A percentile compares a stretch with the other conserved stretches of the same genome.
phyloP scores from a whole-genome alignment of 2,797 vertebrate species.

The Paratrypauchen microcephalus region DNA sequence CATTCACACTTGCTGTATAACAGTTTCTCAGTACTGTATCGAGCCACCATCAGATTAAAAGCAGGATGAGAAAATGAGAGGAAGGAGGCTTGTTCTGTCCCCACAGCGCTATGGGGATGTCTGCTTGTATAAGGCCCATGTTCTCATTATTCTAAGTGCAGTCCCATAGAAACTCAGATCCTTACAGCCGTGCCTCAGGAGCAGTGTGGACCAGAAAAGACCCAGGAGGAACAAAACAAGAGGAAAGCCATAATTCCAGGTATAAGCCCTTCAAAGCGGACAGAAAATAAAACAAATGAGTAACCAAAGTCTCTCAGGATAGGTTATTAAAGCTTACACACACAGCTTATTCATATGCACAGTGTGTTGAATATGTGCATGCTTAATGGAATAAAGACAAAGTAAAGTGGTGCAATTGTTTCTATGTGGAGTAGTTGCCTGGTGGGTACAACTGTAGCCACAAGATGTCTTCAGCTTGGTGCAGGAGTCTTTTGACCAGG shows the following conservation, averaged over 20 bases:
- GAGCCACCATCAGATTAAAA: conserved; percentile 17
- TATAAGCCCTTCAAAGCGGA: conserved; percentile 19
- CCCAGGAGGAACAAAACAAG: conserved; percentile 24
- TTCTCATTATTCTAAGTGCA: conserved; percentile 54
- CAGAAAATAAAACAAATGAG: conserved; percentile 11
- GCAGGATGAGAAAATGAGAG: background rate
- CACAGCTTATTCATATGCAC: conserved; percentile 8
- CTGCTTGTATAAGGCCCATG: conserved; percentile 39
- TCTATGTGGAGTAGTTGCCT: background rate
- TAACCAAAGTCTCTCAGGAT: conserved; percentile 19
- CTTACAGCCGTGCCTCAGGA: conserved; percentile 9
- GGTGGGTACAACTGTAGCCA: background rate
- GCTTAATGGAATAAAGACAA: conserved; percentile 8
- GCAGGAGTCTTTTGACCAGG: no score
- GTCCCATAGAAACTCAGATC: conserved; percentile 31
- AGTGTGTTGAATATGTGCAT: conserved; percentile 10
- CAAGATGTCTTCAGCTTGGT: background rate
- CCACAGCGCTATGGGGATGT: conserved; percentile 35
- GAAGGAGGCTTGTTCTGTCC: conserved; percentile 38
- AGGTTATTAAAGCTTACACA: conserved; percentile 11
- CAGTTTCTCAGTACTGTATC: conserved; percentile 12
- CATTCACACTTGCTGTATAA: background rate
- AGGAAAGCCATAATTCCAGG: conserved; percentile 15
- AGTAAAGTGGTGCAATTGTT: conserved; percentile 13
- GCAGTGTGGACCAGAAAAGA: conserved; percentile 16